phyloP scores from a whole-genome alignment of 2,113 vertebrate genomes.

The Scortum barcoo region DNA sequence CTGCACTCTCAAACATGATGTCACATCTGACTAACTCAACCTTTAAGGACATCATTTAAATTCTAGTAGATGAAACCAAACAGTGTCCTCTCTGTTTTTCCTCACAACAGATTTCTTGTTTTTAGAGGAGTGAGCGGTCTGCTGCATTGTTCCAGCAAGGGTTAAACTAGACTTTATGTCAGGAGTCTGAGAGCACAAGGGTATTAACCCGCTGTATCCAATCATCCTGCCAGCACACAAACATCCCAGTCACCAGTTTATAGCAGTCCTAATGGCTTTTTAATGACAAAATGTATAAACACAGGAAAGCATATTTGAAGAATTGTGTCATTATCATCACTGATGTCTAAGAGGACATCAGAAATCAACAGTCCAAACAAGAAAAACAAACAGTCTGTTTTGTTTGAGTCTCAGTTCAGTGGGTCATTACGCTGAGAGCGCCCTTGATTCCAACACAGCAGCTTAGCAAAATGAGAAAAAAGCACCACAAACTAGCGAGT shows the following conservation, averaged over 20 bases:
- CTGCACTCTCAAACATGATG: not conserved
- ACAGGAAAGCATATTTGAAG: conserved; percentile 26
- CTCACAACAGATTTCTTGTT: not conserved
- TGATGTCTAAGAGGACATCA: conserved; percentile 2
- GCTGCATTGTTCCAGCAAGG: not conserved
- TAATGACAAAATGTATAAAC: conserved; percentile 30
- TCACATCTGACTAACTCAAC: too few relatives aligned
- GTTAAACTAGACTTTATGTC: not conserved
- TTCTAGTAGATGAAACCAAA: not conserved
- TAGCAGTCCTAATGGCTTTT: conserved; percentile 19
- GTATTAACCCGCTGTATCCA: not conserved
- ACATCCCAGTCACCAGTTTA: not conserved
- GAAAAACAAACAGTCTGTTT: conserved; percentile 21
- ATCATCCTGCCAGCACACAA: not conserved
- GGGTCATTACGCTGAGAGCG: conserved; percentile 24
- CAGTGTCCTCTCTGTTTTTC: not conserved
- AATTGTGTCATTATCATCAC: conserved; percentile 1
- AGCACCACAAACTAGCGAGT: not conserved
- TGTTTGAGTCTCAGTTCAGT: conserved; percentile 33
- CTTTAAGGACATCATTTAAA: not conserved
- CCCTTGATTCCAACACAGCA: conserved; percentile 15
- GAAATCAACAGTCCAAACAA: conserved; percentile 23
- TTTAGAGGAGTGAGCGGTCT: conserved; percentile 1
- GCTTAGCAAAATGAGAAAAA: conserved; percentile 26
- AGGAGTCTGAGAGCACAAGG: not conserved